Conservation (phyloP, 2,797 vertebrate genomes). For the Liparis tanakae region DNA sequence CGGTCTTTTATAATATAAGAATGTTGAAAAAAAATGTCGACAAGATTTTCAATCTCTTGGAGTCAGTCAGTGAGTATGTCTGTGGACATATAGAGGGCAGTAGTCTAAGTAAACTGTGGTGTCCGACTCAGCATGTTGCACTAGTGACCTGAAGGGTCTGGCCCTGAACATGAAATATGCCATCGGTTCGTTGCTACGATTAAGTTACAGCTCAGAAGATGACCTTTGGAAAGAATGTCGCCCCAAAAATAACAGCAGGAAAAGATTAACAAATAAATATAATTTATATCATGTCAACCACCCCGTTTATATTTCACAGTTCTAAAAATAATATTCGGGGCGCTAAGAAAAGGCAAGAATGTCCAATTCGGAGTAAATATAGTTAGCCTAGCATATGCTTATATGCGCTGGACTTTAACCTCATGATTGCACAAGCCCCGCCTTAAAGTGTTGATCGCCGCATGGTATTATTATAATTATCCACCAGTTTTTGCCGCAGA, state of each 20-base stretch:
- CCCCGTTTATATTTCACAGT: slow-evolving; percentile 25
- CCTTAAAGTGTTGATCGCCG: slow-evolving; percentile 2
- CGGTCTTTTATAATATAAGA: background rate
- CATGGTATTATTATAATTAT: slow-evolving; percentile 1
- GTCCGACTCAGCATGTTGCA: slow-evolving; percentile 19
- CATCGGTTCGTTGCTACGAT: slow-evolving; percentile 61
- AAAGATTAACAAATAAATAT: slow-evolving; percentile 62
- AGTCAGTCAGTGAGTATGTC: background rate
- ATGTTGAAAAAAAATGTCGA: background rate
- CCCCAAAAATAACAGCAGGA: slow-evolving; percentile 49
- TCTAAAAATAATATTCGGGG: slow-evolving; percentile 27
- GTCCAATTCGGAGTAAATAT: background rate
- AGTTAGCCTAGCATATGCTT: background rate
- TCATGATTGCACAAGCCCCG: slow-evolving; percentile 1
- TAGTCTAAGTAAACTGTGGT: slow-evolving; percentile 9
- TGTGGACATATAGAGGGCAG: background rate
- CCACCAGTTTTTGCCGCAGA: background rate
- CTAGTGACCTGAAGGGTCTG: slow-evolving; percentile 34
- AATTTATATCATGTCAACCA: slow-evolving; percentile 42
- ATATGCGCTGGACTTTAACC: slow-evolving; percentile 18
- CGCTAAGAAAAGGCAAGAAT: background rate
- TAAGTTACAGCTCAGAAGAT: slow-evolving; percentile 58
- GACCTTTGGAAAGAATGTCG: slow-evolving; percentile 51
- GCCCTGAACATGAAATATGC: slow-evolving; percentile 52
- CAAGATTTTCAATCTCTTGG: background rate